Conservation (phyloP, 30 jellyfish, hydroid and myxozoan species). For the Turritopsis dohrnii region DNA sequence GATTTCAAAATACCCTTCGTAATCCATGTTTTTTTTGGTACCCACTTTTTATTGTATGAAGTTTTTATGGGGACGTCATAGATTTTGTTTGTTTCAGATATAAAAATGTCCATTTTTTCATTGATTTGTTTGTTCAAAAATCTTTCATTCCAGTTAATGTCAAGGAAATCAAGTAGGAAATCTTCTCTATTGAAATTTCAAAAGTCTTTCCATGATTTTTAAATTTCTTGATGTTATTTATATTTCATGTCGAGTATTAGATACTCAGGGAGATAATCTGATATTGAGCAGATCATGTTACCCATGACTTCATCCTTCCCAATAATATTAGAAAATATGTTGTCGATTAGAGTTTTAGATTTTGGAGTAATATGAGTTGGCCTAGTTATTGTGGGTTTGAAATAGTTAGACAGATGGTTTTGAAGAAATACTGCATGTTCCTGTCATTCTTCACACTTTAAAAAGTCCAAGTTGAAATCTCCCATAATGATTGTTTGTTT, state of each 20-base stretch:
- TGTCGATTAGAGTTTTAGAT: constrained; percentile 31
- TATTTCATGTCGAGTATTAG: neutral
- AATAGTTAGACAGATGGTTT: constrained; percentile 10
- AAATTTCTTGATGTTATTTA: neutral
- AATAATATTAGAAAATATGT: neutral
- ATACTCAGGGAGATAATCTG: constrained; percentile 28
- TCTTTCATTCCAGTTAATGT: constrained; percentile 5
- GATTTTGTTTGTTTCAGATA: neutral
- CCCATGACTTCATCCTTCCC: neutral
- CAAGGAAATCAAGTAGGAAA: neutral
- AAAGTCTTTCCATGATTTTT: neutral
- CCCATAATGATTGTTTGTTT: constrained; percentile 2
- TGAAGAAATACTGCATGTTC: too few species aligned
- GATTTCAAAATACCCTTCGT: constrained; percentile 3
- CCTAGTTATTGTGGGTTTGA: constrained; percentile 16
- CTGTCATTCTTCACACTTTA: too few species aligned
- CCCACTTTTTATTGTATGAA: too few species aligned
- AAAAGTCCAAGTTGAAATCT: constrained; percentile 26
- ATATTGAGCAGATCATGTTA: constrained; percentile 1
- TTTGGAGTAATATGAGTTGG: constrained; percentile 34
- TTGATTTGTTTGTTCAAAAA: neutral
- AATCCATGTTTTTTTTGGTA: constrained; percentile 47
- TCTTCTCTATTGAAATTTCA: constrained; percentile 14
- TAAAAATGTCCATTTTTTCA: constrained; percentile 1
- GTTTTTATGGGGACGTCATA: too few species aligned